Conservation (phyloP, 2,888 invertebrate genomes). For the Plusia festucae region DNA sequence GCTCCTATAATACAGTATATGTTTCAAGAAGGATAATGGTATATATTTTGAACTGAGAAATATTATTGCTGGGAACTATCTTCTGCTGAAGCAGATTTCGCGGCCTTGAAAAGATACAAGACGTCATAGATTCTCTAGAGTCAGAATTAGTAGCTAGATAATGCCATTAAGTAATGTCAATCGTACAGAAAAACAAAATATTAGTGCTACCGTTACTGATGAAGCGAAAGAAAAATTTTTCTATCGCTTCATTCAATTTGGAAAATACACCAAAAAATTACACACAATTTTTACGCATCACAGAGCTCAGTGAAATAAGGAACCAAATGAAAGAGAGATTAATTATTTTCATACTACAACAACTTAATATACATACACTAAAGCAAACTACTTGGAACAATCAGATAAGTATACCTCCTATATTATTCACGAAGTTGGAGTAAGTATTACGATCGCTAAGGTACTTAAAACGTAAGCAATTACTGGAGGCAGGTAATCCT, state of each 20-base stretch:
- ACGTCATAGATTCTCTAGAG: too few relatives aligned
- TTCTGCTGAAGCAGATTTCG: too few relatives aligned
- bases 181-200: too few relatives aligned
- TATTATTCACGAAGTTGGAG: slow-evolving; percentile 54
- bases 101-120: too few relatives aligned
- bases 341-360: neutral
- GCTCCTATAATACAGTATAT: slow-evolving; percentile 22
- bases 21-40: neutral
- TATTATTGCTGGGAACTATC: neutral
- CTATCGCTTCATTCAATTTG: too few relatives aligned
- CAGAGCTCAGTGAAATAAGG: neutral
- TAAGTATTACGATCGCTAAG: slow-evolving; percentile 49
- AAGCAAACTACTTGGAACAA: slow-evolving; percentile 35
- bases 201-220: too few relatives aligned
- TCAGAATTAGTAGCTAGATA: too few relatives aligned
- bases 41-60: neutral
- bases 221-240: too few relatives aligned
- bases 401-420: slow-evolving; percentile 37
- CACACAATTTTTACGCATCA: too few relatives aligned
- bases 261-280: neutral
- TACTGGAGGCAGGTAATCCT: slow-evolving; percentile 72
- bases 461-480: slow-evolving; percentile 68
- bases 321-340: neutral
- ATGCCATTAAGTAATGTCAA: too few relatives aligned
- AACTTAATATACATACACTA: neutral